Conservation (phyloP, 2,888 invertebrate species). For the Rhagonycha fulva region DNA sequence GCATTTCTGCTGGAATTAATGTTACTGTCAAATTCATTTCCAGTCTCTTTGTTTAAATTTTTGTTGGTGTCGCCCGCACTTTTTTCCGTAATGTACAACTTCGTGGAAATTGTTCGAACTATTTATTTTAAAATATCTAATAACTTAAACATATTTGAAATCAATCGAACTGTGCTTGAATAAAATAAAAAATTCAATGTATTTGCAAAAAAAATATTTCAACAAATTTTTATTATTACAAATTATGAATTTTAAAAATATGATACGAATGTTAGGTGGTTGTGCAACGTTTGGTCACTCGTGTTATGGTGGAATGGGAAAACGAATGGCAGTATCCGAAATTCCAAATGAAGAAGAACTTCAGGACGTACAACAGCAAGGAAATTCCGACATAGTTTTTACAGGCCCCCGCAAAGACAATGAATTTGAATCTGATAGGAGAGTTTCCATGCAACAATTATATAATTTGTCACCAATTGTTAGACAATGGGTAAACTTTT, state of each 20-base stretch:
- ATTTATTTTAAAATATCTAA: background rate
- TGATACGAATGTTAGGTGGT: conserved; percentile 61
- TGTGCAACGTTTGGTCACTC: conserved; percentile 76
- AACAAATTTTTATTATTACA: background rate
- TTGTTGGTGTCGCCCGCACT: background rate
- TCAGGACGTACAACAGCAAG: conserved; percentile 39
- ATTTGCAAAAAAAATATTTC: background rate
- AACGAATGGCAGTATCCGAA: conserved; percentile 56
- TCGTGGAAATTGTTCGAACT: background rate
- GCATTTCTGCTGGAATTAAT: background rate
- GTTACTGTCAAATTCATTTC: background rate
- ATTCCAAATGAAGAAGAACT: conserved; percentile 50
- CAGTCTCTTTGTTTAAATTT: background rate
- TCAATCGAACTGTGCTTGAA: no score
- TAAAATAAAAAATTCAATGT: no score
- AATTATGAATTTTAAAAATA: background rate
- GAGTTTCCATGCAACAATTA: conserved; percentile 34
- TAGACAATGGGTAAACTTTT: conserved; percentile 53
- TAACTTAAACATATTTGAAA: no score
- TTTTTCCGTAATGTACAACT: background rate
- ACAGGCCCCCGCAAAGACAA: conserved; percentile 42
- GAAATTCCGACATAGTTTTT: conserved; percentile 41
- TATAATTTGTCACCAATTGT: conserved; percentile 51
- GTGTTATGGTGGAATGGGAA: conserved; percentile 77
- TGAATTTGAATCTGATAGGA: conserved; percentile 31